Conservation (phyloP, 2,888 invertebrate species). For the Chydorus sphaericus region DNA sequence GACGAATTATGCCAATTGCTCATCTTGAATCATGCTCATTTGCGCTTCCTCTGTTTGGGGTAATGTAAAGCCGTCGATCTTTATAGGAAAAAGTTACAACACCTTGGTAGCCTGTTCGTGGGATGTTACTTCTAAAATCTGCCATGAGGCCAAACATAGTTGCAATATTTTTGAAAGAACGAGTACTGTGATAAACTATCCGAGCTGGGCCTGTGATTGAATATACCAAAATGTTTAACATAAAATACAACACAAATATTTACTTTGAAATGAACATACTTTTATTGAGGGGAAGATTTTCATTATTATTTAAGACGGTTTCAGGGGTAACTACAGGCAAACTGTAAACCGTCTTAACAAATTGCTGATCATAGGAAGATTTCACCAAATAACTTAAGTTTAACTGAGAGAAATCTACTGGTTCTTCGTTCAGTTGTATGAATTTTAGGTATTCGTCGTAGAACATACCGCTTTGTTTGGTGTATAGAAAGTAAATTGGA, state of each 20-base stretch:
- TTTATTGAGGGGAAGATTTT: no score
- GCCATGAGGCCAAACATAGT: constrained; percentile 89
- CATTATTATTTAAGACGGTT: constrained; percentile 46
- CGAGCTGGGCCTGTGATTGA: constrained; percentile 57
- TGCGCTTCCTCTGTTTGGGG: no score
- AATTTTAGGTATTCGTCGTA: constrained; percentile 89
- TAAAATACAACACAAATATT: no score
- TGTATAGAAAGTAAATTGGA: constrained; percentile 20
- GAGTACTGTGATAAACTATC: constrained; percentile 66
- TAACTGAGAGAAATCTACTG: constrained; percentile 75
- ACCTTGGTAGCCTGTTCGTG: constrained; percentile 88
- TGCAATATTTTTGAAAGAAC: constrained; percentile 65
- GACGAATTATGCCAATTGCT: no score
- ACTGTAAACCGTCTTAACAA: constrained; percentile 55
- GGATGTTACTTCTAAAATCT: constrained; percentile 95
- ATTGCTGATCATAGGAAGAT: constrained; percentile 68
- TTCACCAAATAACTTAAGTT: constrained; percentile 81
- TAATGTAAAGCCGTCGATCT: constrained; percentile 68
- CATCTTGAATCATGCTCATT: no score
- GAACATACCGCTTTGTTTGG: constrained; percentile 69
- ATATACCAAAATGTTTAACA: no score
- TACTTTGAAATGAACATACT: no score
- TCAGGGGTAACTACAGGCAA: constrained; percentile 53
- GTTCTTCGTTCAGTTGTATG: constrained; percentile 77
- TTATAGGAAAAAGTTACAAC: constrained; percentile 82